Evolutionary conservation across 2,113 vertebrate species (phyloP), one percentile per base, ranked within the genome.

Genomic region (Sturnus vulgaris): DNA sequence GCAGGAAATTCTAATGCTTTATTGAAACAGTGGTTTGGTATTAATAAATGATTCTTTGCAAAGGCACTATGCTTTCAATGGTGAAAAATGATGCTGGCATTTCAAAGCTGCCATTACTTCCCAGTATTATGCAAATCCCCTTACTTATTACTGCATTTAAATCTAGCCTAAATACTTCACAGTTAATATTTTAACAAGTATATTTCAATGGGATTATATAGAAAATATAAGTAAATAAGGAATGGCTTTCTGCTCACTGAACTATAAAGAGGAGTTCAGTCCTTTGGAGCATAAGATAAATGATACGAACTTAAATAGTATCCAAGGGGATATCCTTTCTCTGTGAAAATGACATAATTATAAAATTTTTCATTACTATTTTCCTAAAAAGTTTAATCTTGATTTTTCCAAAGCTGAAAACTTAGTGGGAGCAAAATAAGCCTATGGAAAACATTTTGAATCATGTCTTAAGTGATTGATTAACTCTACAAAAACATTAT

Each of bases 1-100:
- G 93, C 97, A 97, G 98, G 97, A 98, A 98, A 97, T 98, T 98
- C 97, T 98, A 97, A 98, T 98, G 96, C 97, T 97, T 97, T 96
- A 96, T 98, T 97, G 98, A 98, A 98, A 96, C 81, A 81, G 68
- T 92, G 93, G 78, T 97, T 97, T 93, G 65, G 76, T 97, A 95
- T 97, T 97, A 98, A 97, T 96, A 97, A 97, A 96, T 73, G 82
- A 92, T 94, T 92, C 91, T 96, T 96, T 92, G 72, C 69, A 92
- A 96, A 97, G 80, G 75, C 86, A 93, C 47, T 57, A 66, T 73
- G 86, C 82, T 97, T 97, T 97, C 94, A 96, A 49, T 97, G 97
- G 88, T 95, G 83, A 97, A 97, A 97, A 95, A 94, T 95, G 69
- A 90, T 82, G 52, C 90, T 95, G 84, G 71, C 90, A 97, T 98